Percentiles rank a stretch among this genome's conserved stretches.
These are phyloP conservation scores for Cryptus armator DNA, from an alignment of 2,888 invertebrate species.

Conservation along the genomic window DNA sequence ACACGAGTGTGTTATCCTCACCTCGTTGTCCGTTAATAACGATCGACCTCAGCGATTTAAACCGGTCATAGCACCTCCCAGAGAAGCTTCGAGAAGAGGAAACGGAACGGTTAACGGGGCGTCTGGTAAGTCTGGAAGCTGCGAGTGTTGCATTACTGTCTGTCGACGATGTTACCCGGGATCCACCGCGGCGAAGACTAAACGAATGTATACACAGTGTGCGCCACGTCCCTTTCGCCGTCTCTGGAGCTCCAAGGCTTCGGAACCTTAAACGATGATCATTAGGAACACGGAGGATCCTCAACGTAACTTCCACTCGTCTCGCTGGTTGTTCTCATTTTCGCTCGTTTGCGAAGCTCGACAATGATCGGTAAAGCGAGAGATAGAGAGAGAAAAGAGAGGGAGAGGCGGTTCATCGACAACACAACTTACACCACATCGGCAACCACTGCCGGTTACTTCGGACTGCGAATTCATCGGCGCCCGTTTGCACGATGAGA, in stretches of 20 bases:
- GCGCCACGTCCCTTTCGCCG: constrained; percentile 29
- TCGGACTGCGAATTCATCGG: constrained; percentile 44
- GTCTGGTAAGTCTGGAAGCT: constrained; percentile 31
- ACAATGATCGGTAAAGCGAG: constrained; percentile 21
- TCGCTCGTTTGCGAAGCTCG: not conserved
- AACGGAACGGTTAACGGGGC: constrained; percentile 68
- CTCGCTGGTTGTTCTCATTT: not conserved
- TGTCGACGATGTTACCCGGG: constrained; percentile 24
- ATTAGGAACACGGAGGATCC: constrained; percentile 71
- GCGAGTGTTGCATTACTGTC: constrained; percentile 12
- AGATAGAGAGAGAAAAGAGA: constrained; percentile 26
- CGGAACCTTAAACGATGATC: constrained; percentile 73
- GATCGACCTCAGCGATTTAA: constrained; percentile 62
- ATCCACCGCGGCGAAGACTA: constrained; percentile 6
- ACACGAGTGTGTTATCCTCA: constrained; percentile 47
- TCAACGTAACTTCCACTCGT: constrained; percentile 32
- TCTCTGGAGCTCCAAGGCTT: not conserved
- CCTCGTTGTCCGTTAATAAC: constrained; percentile 49
- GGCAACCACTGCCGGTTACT: not conserved
- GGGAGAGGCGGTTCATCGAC: constrained; percentile 20
- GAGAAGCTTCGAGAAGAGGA: constrained; percentile 53
- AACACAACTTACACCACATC: constrained; percentile 13
- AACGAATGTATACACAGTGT: constrained; percentile 24
- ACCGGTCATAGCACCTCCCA: constrained; percentile 41
- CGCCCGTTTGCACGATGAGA: constrained; percentile 33